phyloP scores from a whole-genome alignment of 2,888 invertebrate species.

The Eilema caniola region DNA sequence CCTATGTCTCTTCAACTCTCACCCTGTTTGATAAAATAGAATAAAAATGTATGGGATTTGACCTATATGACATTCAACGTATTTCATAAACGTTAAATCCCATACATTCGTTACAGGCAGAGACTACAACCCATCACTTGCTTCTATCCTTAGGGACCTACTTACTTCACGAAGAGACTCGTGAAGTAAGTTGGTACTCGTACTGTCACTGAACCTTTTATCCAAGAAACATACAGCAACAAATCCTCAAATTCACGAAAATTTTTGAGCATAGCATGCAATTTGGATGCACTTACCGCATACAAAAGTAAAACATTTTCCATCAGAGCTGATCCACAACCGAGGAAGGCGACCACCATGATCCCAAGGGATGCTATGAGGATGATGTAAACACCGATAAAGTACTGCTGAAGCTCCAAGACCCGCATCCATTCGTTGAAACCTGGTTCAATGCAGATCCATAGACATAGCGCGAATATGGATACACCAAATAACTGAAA shows the following conservation, averaged over 20 bases:
- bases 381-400: conserved; percentile 94
- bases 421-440: conserved; percentile 94
- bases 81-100: too few species aligned
- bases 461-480: conserved; percentile 92
- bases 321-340: conserved; percentile 94
- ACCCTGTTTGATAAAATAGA: too few species aligned
- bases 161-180: too few species aligned
- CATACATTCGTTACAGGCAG: too few species aligned
- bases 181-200: too few species aligned
- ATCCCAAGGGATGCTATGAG: conserved; percentile 90
- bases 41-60: too few species aligned
- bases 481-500: conserved; percentile 92
- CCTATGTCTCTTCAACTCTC: too few species aligned
- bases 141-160: too few species aligned
- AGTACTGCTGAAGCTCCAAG: conserved; percentile 91
- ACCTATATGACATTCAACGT: too few species aligned
- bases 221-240: not conserved
- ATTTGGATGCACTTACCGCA: conserved; percentile 86
- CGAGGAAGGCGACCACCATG: conserved; percentile 92
- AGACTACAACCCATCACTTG: too few species aligned
- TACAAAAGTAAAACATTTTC: conserved; percentile 90
- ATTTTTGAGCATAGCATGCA: not conserved
- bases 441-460: conserved; percentile 93
- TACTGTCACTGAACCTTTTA: too few species aligned
- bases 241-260: not conserved